Conservation (phyloP, 1,140 invertebrate species). For the Himalopsyche phryganea region DNA sequence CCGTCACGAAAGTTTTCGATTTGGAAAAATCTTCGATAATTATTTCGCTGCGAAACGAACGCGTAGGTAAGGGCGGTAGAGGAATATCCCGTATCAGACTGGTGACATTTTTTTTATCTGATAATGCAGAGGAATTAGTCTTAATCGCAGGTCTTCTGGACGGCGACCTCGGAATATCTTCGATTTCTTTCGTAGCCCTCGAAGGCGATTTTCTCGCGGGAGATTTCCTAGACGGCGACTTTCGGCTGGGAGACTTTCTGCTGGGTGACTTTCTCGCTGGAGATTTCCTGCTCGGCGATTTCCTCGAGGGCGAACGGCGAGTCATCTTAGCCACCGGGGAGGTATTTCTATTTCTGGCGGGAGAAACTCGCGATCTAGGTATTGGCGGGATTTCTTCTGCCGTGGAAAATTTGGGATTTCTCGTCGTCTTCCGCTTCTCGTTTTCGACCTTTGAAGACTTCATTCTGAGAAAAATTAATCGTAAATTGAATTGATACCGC, state of each 20-base stretch:
- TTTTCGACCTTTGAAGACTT: slow-evolving; percentile 20
- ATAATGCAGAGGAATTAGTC: not conserved
- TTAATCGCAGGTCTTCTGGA: slow-evolving; percentile 12
- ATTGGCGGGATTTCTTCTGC: slow-evolving; percentile 21
- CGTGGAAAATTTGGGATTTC: not conserved
- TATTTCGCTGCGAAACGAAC: not conserved
- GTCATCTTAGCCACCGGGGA: not conserved
- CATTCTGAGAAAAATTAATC: slow-evolving; percentile 14
- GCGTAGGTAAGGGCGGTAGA: not conserved
- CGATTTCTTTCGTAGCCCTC: slow-evolving; percentile 1
- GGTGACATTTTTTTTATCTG: not conserved
- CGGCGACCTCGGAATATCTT: slow-evolving; percentile 5
- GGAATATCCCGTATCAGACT: slow-evolving; percentile 2
- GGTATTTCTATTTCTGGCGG: slow-evolving; percentile 1
- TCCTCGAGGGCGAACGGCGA: slow-evolving; percentile 20
- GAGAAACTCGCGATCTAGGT: slow-evolving; percentile 15
- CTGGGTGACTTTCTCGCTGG: slow-evolving; percentile 16
- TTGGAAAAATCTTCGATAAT: slow-evolving; percentile 4
- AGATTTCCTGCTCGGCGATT: slow-evolving; percentile 16
- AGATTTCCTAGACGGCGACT: slow-evolving; percentile 26
- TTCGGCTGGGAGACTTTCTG: slow-evolving; percentile 22
- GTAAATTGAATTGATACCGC: not conserved
- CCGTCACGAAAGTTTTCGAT: not conserved
- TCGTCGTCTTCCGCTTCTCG: slow-evolving; percentile 5
- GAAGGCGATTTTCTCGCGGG: slow-evolving; percentile 23